Conservation (phyloP, 2,797 vertebrate species). For the Rhinichthys osculus region DNA sequence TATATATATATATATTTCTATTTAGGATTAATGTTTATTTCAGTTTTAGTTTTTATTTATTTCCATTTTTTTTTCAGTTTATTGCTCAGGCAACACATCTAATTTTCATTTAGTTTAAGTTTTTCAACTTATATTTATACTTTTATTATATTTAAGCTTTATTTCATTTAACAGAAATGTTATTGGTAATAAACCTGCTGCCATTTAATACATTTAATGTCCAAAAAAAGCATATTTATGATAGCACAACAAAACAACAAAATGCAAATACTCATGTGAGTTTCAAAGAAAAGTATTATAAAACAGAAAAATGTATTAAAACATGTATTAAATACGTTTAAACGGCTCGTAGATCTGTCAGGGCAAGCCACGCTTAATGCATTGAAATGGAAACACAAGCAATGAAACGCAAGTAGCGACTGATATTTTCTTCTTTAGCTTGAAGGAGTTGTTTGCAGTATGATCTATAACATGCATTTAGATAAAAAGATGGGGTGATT, state of each 20-base stretch:
- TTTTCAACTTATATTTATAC: background rate
- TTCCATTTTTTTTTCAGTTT: background rate
- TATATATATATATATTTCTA: no score
- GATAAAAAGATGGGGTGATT: no score
- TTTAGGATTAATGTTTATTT: no score
- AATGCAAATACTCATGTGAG: background rate
- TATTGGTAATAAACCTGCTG: background rate
- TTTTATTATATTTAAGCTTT: background rate
- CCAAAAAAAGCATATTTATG: background rate
- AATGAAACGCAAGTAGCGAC: background rate
- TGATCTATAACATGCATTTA: no score
- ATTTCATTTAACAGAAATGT: background rate
- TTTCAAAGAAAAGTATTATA: background rate
- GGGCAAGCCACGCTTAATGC: background rate
- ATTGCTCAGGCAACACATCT: rapidly evolving
- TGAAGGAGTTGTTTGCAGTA: no score
- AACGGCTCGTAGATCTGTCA: background rate
- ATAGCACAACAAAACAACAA: background rate
- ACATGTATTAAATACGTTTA: background rate
- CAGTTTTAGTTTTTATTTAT: background rate
- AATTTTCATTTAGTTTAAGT: background rate
- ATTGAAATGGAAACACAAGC: background rate
- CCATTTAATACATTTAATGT: background rate
- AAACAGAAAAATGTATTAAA: background rate
- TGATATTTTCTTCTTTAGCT: no score